Evolutionary conservation across 92 coral and sea anemone species (phyloP), one percentile per base, ranked within the genome.

Genomic region (Metridium senile): DNA sequence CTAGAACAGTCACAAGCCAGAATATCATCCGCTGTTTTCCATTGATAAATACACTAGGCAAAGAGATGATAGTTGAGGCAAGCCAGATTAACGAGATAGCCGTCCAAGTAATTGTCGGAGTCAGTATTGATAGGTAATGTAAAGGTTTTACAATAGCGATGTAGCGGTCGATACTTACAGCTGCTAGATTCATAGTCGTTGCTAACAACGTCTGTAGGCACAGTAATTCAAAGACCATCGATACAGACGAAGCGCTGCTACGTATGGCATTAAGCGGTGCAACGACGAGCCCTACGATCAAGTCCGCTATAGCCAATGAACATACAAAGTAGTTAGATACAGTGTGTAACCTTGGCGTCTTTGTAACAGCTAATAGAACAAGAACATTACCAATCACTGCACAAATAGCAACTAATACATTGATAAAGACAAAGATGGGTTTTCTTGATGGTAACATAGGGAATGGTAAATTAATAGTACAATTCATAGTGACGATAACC

Each of bases 151-250:
- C 49, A 1, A 73, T 31, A 49, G 76, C 66, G 54, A 32, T 73
- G 57, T 73, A 73, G 9, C 78, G 51, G 25, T 73, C 78, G 49
- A 33, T 33, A 34, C 78, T 73, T 0, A 73, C 78, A n/a, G 25
- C 26, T 17, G 45, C 76, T 19, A 71, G 47, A 62, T 71, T 71
- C 46, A 71, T 51, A 11, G 76, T 73, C 1, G 78, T 73, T 23
- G 78, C 78, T 52, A 73, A 32, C 57, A 73, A 58, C 46, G 78
- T 73, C 45, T 73, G 78, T 17, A 73, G 66, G 4, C 58, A 61
- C 0, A 62, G 54, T 3, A 73, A 25, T 32, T 73, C 78, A 39
- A 57, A 57, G 26, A 58, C 27, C 23, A 30, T 73, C 16, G 53
- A 61, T 19, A 32, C 18, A 17, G 25, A 11, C 17, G 30, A 11